Percentiles rank a stretch among this genome's conserved stretches.
phyloP scores from a whole-genome alignment of 2,797 vertebrate genomes.

The Thamnophis elegans region DNA sequence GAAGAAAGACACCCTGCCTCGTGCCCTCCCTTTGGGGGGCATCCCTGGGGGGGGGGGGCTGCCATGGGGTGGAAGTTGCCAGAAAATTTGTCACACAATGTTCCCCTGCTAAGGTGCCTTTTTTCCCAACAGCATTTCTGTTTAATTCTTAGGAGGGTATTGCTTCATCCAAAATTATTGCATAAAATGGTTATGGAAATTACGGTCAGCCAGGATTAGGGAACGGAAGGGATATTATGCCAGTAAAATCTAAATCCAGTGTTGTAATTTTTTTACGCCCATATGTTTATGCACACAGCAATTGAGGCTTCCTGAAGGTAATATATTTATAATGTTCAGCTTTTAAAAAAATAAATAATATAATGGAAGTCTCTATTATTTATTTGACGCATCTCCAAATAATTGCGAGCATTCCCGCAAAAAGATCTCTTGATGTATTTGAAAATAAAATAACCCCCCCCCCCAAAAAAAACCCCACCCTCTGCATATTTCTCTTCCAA shows the following conservation, averaged over 20 bases:
- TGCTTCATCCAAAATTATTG: not conserved
- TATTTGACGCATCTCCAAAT: not conserved
- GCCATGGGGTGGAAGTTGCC: not conserved
- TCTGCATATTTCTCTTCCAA: not conserved
- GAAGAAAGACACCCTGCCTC: not conserved
- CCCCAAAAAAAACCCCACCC: not conserved
- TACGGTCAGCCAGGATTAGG: not conserved
- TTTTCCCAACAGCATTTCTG: not conserved
- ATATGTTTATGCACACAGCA: not conserved
- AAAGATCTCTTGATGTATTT: not conserved
- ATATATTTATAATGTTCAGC: not conserved
- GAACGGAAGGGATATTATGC: not conserved
- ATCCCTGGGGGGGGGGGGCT: not conserved
- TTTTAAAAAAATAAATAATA: not conserved
- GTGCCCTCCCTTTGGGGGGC: not conserved
- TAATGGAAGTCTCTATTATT: not conserved
- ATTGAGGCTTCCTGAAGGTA: not conserved
- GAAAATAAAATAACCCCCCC: not conserved
- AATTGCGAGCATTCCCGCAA: not conserved
- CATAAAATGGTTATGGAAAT: not conserved
- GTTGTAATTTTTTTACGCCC: not conserved
- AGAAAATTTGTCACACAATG: not conserved
- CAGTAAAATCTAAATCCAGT: not conserved
- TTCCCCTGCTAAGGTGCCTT: not conserved
- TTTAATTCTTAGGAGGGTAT: not conserved